These are phyloP conservation scores for Geophilus truncorum DNA, from an alignment of 2,888 invertebrate species.

Conservation along the genomic window DNA sequence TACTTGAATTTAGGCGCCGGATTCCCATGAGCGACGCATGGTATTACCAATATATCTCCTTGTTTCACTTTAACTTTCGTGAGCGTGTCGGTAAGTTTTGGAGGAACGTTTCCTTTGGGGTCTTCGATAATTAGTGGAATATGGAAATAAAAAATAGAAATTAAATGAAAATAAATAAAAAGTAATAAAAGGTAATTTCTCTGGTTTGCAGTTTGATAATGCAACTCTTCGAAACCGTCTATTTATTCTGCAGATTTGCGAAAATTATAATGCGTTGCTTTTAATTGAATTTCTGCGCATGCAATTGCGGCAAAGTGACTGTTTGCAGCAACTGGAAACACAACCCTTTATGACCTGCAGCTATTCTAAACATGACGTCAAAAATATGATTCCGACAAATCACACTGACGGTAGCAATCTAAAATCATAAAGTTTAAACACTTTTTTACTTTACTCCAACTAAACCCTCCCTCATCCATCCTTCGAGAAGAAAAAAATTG, in stretches of 20 bases:
- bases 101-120: slow-evolving; percentile 34
- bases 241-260: not conserved
- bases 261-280: not conserved
- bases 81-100: slow-evolving; percentile 22
- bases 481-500: too few species aligned
- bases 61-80: slow-evolving; percentile 30
- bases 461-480: too few species aligned
- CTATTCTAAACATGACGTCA: slow-evolving; percentile 2
- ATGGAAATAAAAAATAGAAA: not conserved
- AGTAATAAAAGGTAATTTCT: too few species aligned
- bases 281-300: slow-evolving; percentile 15
- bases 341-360: slow-evolving; percentile 10
- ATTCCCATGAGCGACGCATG: slow-evolving; percentile 38
- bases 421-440: not conserved
- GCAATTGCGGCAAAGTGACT: not conserved
- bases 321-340: slow-evolving; percentile 17
- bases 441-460: not conserved
- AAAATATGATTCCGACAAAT: slow-evolving; percentile 1
- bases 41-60: slow-evolving; percentile 35
- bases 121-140: not conserved
- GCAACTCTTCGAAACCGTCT: not conserved
- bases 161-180: not conserved
- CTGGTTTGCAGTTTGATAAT: too few species aligned
- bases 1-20: slow-evolving; percentile 37
- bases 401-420: not conserved